Base-by-base conservation (phyloP, 2,888 invertebrate genomes). In the Orthonychiurus folsomi region DNA sequence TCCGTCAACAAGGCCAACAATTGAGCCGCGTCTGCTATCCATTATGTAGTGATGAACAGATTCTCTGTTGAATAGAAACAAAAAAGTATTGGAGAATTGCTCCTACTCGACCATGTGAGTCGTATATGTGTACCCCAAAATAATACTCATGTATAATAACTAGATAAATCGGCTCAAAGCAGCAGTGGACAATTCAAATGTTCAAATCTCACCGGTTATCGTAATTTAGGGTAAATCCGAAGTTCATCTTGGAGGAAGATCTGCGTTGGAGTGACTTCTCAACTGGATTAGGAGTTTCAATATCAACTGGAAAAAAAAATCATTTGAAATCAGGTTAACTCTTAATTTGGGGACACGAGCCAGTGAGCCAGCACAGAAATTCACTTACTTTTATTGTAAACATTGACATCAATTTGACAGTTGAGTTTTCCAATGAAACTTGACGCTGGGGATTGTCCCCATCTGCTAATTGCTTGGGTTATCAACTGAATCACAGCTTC, bases 381-480 rank as follows among this genome's bases (percentile, higher is more conserved):
- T 53, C 21, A 78, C 79, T 76, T 75, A 81, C 81, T 78, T 73
- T 80, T 78, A 65, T 80, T 80, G 71, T 83, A 84, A 75, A 86
- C 84, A 1, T 84, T 84, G 69, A 86, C 81, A 15, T 83, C 84
- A 55, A 86, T 76, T 74, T 85, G 83, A 74, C 85, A 86, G 12
- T 80, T 80, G 66, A 85, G 81, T 76, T 82, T 81, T 23, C 83
- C 81, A 55, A 77, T 78, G 73, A 78, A 79, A 23, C 37, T 23
- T 1, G 66, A 59, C 0, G 70, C 60, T 5, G 70, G 73, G 47
- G 73, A 73, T 9, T 70, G 77, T 59, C 77, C 75, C 52, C 79
- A 69, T 54, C 75, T 78, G 58, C 81, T 79, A 20, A 83, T 76
- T 69, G 81, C 78, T 37, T 81, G 73, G 52, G 77, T 80, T 58